These are phyloP conservation scores for Microtus ochrogaster DNA, from an alignment of 2,113 vertebrate species.

Conservation along the genomic window DNA sequence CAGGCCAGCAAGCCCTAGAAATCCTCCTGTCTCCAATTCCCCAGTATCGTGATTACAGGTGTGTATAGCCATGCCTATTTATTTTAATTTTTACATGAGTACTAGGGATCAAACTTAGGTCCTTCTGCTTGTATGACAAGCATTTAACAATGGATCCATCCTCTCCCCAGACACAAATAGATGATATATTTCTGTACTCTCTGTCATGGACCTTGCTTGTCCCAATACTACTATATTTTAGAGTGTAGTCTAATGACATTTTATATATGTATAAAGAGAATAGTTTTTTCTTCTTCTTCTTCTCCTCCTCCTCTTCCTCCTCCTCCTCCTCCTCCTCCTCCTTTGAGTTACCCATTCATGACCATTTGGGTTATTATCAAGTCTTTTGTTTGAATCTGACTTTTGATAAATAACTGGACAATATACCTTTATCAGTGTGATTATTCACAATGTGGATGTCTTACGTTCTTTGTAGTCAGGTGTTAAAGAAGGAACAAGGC, in stretches of 20 bases:
- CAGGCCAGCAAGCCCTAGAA: neutral
- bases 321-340: neutral
- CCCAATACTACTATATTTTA: neutral
- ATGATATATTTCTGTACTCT: neutral
- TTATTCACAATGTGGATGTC: conserved; percentile 5
- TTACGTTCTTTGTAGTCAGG: neutral
- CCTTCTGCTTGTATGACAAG: neutral
- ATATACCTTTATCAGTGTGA: conserved; percentile 4
- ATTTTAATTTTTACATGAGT: neutral
- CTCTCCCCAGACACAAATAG: neutral
- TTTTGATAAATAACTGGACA: conserved; percentile 22
- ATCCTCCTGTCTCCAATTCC: neutral
- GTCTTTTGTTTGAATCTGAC: neutral
- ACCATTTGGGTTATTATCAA: neutral
- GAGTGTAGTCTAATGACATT: neutral
- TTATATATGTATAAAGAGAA: neutral
- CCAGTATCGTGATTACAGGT: neutral
- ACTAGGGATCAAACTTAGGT: neutral
- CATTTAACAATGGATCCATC: neutral
- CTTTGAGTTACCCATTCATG: neutral
- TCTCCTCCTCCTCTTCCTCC: neutral
- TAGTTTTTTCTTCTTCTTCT: neutral
- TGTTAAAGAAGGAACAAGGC: neutral
- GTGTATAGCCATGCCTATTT: neutral
- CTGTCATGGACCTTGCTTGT: neutral